Evolutionary conservation across 2,113 vertebrate genomes (phyloP).

Genomic region (Arenaria interpres): DNA sequence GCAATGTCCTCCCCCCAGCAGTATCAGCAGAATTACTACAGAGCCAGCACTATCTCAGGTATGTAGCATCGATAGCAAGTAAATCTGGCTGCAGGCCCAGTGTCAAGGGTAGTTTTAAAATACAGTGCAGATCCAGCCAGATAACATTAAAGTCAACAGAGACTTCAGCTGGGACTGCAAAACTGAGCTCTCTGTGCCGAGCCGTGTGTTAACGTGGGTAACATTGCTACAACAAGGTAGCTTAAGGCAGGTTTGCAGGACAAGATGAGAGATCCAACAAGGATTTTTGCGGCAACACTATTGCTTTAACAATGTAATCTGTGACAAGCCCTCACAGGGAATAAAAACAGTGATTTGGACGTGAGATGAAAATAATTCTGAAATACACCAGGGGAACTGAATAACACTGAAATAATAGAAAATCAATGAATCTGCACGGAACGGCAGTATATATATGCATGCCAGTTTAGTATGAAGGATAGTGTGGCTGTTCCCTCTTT

Average conservation of each 20-base stretch:
- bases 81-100: neutral
- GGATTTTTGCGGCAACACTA: neutral
- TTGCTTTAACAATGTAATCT: neutral
- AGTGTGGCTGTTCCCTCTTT: neutral
- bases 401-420: neutral
- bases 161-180: neutral
- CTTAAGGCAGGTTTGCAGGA: neutral
- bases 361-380: neutral
- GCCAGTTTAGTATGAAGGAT: neutral
- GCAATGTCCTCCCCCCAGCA: neutral
- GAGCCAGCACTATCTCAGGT: neutral
- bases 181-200: neutral
- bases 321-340: neutral
- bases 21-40: neutral
- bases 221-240: neutral
- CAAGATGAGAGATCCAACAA: neutral
- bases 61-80: neutral
- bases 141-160: neutral
- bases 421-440: neutral
- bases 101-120: neutral
- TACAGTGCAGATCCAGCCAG: neutral
- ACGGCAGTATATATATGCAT: neutral
- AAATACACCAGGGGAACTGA: neutral
- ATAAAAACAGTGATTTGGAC: neutral
- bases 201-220: neutral